Base-by-base conservation (phyloP, 2,888 invertebrate species). In the Choristoneura rosaceana region DNA sequence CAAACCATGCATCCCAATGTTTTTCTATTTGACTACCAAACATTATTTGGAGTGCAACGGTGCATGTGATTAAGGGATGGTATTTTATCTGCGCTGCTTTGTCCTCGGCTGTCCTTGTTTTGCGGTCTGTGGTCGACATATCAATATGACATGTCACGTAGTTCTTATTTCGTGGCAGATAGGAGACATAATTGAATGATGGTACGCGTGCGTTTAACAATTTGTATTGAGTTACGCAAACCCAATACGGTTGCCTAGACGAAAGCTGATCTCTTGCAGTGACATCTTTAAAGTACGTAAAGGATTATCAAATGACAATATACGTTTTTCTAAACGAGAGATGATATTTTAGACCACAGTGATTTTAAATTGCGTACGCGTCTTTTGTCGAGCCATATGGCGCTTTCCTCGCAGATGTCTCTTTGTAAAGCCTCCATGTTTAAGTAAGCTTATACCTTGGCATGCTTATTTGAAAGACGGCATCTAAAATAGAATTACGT, bases 11-110 rank as follows among this genome's bases (percentile, higher is more conserved):
- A 81, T 84, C 84, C 83, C 81, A 89, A 87, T 87, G 85, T 81
- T 81, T 82, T 82, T 83, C 81, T 84, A 86, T 89, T 85, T 85
- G 84, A 86, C 86, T 86, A 86, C 87, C 87, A 90, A 92, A 91
- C 87, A 91, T 87, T 92, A 91, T 91, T 93, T 91, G 87, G 85
- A 86, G 87, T 84, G 89, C 92, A 94, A 81, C 92, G 88, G 90
- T 89, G 93, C 93, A 94, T 94, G 92, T 93, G 92, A 94, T 94
- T 93, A 93, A 90, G 90, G 93, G 93, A 93, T 92, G 90, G 89
- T 87, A 93, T 89, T 91, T 91, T 92, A 93, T 93, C 88, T 90
- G 86, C 84, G 86, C 81, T 83, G 82, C 89, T 89, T 91, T 92
- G 90, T 90, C 87, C 85, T 76, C 84, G 78, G 78, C 82, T 88